phyloP scores from a whole-genome alignment of 2,888 invertebrate genomes.

The Ommatoiulus sabulosus region DNA sequence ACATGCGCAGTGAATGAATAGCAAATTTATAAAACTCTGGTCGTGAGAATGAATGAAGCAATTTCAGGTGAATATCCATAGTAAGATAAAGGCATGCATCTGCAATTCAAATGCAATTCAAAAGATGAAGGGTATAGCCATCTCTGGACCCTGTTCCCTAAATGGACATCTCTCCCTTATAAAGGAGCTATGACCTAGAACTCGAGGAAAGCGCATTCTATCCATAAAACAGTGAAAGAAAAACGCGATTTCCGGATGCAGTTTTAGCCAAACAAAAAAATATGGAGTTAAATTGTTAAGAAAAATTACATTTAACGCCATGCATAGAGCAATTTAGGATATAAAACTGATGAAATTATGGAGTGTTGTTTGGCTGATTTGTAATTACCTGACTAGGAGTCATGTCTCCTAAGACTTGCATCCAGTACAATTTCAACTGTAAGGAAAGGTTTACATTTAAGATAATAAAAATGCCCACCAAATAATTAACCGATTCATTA shows the following conservation, averaged over 20 bases:
- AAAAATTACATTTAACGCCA: not conserved
- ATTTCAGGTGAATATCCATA: not conserved
- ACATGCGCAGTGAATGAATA: not conserved
- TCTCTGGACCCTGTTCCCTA: not conserved
- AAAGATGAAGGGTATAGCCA: not conserved
- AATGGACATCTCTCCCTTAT: not conserved
- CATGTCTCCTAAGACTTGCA: conserved; percentile 58
- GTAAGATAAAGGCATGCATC: not conserved
- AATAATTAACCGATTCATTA: conserved; percentile 5
- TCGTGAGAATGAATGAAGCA: conserved; percentile 11
- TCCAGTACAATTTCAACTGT: conserved; percentile 60
- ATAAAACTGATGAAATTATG: not conserved
- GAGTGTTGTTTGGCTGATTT: not conserved
- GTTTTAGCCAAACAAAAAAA: not conserved
- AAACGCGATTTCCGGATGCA: not conserved
- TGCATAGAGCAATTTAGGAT: conserved; percentile 16
- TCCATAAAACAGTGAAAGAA: not conserved
- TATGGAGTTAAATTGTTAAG: not conserved
- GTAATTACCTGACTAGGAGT: conserved; percentile 59
- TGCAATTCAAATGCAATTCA: not conserved
- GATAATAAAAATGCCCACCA: conserved; percentile 42
- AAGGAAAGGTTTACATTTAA: conserved; percentile 56
- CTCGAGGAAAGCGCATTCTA: not conserved
- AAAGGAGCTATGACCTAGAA: not conserved
- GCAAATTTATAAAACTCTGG: not conserved